These are phyloP conservation scores for Drosophila kohkoa DNA, from an alignment of 1,140 invertebrate species.

Conservation along the genomic window DNA sequence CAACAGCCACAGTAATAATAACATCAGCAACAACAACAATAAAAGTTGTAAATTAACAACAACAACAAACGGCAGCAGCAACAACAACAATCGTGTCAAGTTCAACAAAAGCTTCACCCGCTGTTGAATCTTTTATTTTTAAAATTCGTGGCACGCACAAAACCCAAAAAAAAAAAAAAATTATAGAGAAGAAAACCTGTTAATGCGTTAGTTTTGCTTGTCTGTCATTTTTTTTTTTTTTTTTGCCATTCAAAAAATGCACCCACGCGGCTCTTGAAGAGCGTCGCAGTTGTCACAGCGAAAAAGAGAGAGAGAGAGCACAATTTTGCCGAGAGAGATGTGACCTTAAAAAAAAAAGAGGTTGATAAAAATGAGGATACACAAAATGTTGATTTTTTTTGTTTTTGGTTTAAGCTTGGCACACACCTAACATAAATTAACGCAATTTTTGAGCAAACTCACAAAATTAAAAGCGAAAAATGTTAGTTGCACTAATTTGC, in stretches of 20 bases:
- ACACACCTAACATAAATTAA: slow-evolving; percentile 13
- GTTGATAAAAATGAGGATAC: slow-evolving; percentile 1
- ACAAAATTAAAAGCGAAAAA: slow-evolving; percentile 50
- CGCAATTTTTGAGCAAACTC: slow-evolving; percentile 21
- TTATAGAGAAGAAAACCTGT: slow-evolving; percentile 59
- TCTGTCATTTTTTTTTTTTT: neutral
- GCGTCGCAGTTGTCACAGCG: slow-evolving; percentile 10
- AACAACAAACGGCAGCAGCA: slow-evolving; percentile 42
- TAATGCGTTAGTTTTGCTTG: slow-evolving; percentile 63
- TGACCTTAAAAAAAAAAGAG: slow-evolving; percentile 8
- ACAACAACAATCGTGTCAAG: slow-evolving; percentile 75
- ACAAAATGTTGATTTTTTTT: neutral
- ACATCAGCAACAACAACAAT: slow-evolving; percentile 58
- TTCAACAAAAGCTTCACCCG: slow-evolving; percentile 79
- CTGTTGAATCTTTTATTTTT: slow-evolving; percentile 56
- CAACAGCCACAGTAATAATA: slow-evolving; percentile 42
- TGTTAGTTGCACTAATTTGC: slow-evolving; percentile 74
- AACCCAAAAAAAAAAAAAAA: slow-evolving; percentile 35
- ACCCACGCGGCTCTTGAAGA: slow-evolving; percentile 59
- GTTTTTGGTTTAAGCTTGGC: neutral
- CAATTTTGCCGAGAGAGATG: neutral
- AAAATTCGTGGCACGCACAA: slow-evolving; percentile 72
- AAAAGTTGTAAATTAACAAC: slow-evolving; percentile 39
- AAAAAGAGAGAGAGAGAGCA: neutral
- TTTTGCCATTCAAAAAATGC: slow-evolving; percentile 45